phyloP scores from a whole-genome alignment of 1,140 invertebrate genomes.

The Drosophila bipectinata region DNA sequence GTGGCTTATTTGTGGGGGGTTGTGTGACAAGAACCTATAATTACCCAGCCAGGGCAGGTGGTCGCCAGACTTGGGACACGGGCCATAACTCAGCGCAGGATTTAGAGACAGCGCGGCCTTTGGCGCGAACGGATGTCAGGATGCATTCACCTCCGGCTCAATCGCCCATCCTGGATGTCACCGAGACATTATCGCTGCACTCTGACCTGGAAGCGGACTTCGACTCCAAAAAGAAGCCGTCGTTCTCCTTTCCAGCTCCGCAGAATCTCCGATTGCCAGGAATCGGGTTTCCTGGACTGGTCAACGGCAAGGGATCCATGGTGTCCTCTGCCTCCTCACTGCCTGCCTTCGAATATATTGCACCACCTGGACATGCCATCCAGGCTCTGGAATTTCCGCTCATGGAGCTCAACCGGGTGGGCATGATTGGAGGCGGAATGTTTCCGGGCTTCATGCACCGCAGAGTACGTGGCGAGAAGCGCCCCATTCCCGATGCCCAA shows the following conservation, averaged over 20 bases:
- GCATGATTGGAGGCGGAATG: conserved; percentile 49
- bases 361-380: conserved; percentile 57
- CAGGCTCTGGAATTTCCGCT: conserved; percentile 68
- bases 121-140: conserved; percentile 60
- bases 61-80: conserved; percentile 27
- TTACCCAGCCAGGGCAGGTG: conserved; percentile 50
- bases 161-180: conserved; percentile 71
- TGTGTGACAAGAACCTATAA: conserved; percentile 68
- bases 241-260: conserved; percentile 24
- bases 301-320: conserved; percentile 36
- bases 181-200: conserved; percentile 65
- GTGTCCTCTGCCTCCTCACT: conserved; percentile 40
- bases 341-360: conserved; percentile 76
- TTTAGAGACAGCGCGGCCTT: conserved; percentile 53
- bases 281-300: conserved; percentile 24
- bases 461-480: conserved; percentile 92
- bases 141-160: conserved; percentile 70
- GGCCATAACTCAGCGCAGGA: conserved; percentile 30
- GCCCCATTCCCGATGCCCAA: conserved; percentile 92
- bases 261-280: conserved; percentile 58
- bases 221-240: conserved; percentile 27
- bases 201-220: conserved; percentile 62
- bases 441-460: conserved; percentile 81
- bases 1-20: conserved; percentile 15
- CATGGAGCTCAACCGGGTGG: conserved; percentile 74